phyloP scores from a whole-genome alignment of 1,140 invertebrate species.

The Spodoptera frugiperda region DNA sequence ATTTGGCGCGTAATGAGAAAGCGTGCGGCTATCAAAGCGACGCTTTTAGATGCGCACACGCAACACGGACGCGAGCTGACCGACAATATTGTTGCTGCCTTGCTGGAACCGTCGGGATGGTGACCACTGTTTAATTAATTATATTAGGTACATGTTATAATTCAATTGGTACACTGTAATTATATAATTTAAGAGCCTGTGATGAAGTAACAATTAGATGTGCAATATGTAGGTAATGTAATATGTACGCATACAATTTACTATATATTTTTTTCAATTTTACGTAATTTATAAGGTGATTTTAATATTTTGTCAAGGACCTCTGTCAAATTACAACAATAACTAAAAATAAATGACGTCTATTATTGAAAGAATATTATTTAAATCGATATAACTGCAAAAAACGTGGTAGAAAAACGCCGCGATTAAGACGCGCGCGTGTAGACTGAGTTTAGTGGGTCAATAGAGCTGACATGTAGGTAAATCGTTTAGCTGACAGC shows the following conservation, averaged over 20 bases:
- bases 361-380: no score
- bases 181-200: neutral
- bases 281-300: no score
- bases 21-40: conserved; percentile 13
- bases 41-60: conserved; percentile 32
- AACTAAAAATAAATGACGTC: no score
- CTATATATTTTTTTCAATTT: no score
- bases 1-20: conserved; percentile 46
- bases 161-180: neutral
- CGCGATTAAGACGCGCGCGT: neutral
- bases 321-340: no score
- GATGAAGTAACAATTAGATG: no score
- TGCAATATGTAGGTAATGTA: no score
- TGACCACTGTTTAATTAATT: neutral
- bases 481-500: conserved; percentile 27
- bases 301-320: no score
- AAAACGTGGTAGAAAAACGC: neutral
- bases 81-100: conserved; percentile 3
- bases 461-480: conserved; percentile 31
- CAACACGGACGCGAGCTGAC: conserved; percentile 33
- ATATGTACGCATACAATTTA: no score
- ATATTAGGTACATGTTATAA: neutral
- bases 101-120: conserved; percentile 5
- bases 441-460: conserved; percentile 23
- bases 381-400: no score